A percentile compares a stretch with the other conserved stretches of the same genome.
phyloP scores from a whole-genome alignment of 2,113 vertebrate genomes.

The Melospiza melodia region DNA sequence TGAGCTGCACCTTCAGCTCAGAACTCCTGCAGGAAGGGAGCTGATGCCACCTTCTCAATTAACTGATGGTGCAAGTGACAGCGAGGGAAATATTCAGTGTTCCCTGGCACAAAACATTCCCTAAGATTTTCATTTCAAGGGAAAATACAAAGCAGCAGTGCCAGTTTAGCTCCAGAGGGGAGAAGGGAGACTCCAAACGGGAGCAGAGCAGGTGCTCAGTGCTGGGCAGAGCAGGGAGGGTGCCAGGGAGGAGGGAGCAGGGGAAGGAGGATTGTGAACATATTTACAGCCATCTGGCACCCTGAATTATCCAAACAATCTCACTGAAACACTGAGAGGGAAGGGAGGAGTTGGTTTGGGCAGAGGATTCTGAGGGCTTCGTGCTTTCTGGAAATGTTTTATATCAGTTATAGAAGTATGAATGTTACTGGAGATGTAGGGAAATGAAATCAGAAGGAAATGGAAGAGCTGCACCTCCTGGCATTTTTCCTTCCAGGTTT shows the following conservation, averaged over 20 bases:
- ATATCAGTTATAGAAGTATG: neutral
- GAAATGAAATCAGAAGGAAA: conserved; percentile 12
- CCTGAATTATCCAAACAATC: conserved; percentile 26
- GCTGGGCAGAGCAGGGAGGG: neutral
- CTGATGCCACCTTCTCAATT: neutral
- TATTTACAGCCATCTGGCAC: conserved; percentile 64
- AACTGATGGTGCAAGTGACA: neutral
- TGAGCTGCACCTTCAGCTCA: neutral
- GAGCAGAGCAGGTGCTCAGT: conserved; percentile 29
- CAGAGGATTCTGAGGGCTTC: neutral
- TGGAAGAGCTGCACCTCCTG: neutral
- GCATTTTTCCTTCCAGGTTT: neutral
- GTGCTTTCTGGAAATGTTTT: conserved; percentile 36
- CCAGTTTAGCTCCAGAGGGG: neutral
- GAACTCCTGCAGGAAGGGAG: neutral
- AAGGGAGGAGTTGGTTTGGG: conserved; percentile 28
- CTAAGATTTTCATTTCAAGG: neutral
- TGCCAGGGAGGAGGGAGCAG: conserved; percentile 29
- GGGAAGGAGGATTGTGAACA: conserved; percentile 50
- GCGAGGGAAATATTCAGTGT: neutral
- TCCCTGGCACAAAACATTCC: neutral
- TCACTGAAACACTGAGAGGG: neutral
- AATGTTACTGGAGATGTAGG: neutral
- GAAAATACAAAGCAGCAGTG: neutral
- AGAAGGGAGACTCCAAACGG: neutral